These are phyloP conservation scores for Phaedon cochleariae DNA, from an alignment of 2,888 invertebrate species.

Conservation along the genomic window DNA sequence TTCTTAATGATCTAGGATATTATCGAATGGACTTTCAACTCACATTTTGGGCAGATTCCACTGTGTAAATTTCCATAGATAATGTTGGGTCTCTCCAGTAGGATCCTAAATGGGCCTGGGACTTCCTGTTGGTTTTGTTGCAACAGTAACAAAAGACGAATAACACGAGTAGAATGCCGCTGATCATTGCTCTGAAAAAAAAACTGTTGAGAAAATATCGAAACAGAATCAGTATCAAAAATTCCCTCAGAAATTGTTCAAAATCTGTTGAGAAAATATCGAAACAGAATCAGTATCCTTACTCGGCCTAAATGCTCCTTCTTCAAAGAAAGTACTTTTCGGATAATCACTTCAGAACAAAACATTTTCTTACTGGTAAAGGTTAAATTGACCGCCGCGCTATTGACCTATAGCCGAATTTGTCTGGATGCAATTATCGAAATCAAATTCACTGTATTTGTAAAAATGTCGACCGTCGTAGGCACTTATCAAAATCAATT, in stretches of 20 bases:
- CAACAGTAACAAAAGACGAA: constrained; percentile 81
- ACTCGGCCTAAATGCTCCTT: too few relatives aligned
- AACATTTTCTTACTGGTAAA: too few relatives aligned
- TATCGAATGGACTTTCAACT: too few relatives aligned
- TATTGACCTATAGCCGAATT: too few relatives aligned
- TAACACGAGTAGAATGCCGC: constrained; percentile 78
- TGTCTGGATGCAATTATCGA: background rate
- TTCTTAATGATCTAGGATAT: too few relatives aligned
- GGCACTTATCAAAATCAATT: constrained; percentile 17
- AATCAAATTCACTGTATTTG: background rate
- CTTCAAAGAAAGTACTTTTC: too few relatives aligned
- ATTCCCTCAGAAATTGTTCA: too few relatives aligned
- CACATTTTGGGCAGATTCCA: constrained; percentile 63
- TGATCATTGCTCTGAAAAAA: constrained; percentile 75
- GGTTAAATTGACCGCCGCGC: too few relatives aligned
- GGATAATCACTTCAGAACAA: too few relatives aligned
- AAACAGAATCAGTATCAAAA: too few relatives aligned
- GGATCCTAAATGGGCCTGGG: constrained; percentile 57
- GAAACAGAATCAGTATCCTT: too few relatives aligned
- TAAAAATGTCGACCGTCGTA: constrained; percentile 3
- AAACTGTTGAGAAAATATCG: background rate
- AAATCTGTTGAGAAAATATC: too few relatives aligned
- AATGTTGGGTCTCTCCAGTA: constrained; percentile 66
- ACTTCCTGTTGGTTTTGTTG: constrained; percentile 68
- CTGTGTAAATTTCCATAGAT: constrained; percentile 67